Conservation (phyloP, 2,888 invertebrate genomes). For the Cataglyphis cursor region DNA sequence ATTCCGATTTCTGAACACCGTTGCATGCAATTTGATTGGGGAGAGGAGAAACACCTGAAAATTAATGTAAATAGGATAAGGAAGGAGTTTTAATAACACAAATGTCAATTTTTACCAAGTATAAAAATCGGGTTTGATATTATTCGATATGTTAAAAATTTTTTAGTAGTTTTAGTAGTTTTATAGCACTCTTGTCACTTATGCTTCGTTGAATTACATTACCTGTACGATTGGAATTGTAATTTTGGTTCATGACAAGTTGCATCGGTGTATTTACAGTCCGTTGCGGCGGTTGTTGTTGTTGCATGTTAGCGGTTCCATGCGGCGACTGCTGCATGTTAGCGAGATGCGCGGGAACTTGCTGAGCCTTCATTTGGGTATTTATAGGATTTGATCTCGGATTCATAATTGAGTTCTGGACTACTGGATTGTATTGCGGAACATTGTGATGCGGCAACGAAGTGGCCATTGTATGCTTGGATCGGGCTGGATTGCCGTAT, state of each 20-base stretch:
- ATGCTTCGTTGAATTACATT: constrained; percentile 47
- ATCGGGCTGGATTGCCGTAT: constrained; percentile 82
- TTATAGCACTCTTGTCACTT: not conserved
- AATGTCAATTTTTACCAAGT: not conserved
- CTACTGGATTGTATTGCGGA: constrained; percentile 79
- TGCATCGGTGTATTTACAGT: constrained; percentile 80
- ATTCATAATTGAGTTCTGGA: constrained; percentile 81
- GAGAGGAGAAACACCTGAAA: constrained; percentile 76
- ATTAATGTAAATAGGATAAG: constrained; percentile 56
- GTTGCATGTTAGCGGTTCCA: constrained; percentile 76
- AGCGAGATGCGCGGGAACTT: constrained; percentile 83
- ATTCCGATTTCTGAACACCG: constrained; percentile 79
- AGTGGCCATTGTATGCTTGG: constrained; percentile 83
- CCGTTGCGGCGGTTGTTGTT: constrained; percentile 86
- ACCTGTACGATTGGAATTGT: constrained; percentile 82
- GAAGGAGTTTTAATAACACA: not conserved
- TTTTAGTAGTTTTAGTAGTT: not conserved
- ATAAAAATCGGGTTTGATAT: not conserved
- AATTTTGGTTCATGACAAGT: constrained; percentile 82
- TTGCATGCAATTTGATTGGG: constrained; percentile 79
- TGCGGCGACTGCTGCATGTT: constrained; percentile 86
- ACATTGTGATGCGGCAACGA: constrained; percentile 80
- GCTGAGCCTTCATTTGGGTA: constrained; percentile 87
- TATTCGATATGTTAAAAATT: not conserved
- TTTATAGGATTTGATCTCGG: constrained; percentile 84